Percentiles rank a stretch among this genome's conserved stretches.
Conservation (phyloP, 2,888 invertebrate genomes). For the Phaonia tiefii region DNA sequence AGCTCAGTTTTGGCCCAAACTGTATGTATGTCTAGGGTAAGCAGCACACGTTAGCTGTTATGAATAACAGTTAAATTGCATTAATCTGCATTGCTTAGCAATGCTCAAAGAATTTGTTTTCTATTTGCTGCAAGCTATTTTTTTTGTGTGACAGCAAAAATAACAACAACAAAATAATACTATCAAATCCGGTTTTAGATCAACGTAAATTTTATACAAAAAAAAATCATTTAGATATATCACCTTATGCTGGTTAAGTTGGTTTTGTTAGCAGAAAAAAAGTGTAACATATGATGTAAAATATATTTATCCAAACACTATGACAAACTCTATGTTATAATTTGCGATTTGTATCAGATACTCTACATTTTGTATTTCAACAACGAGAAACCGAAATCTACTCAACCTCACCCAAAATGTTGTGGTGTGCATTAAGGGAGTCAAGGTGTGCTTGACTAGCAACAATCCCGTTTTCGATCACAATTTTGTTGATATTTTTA, state of each 20-base stretch:
- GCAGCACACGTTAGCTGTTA: slow-evolving; percentile 44
- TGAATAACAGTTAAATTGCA: slow-evolving; percentile 56
- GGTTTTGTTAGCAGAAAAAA: neutral
- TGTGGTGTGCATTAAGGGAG: slow-evolving; percentile 19
- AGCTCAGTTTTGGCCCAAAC: too few species aligned
- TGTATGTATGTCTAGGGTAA: neutral
- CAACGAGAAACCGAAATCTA: neutral
- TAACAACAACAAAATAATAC: slow-evolving; percentile 33
- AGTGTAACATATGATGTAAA: slow-evolving; percentile 45
- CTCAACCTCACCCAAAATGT: slow-evolving; percentile 52
- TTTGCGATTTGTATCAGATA: neutral
- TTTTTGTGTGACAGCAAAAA: slow-evolving; percentile 14
- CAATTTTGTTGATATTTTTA: slow-evolving; percentile 20
- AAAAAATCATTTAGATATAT: slow-evolving; percentile 43
- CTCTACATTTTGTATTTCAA: slow-evolving; percentile 13
- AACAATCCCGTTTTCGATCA: slow-evolving; percentile 32
- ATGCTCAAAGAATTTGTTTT: slow-evolving; percentile 59
- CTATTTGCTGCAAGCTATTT: slow-evolving; percentile 15
- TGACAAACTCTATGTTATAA: slow-evolving; percentile 8
- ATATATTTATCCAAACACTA: slow-evolving; percentile 14
- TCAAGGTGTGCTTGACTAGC: slow-evolving; percentile 47
- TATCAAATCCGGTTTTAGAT: slow-evolving; percentile 59
- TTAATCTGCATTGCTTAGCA: slow-evolving; percentile 62
- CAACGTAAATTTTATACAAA: slow-evolving; percentile 45
- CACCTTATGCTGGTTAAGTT: slow-evolving; percentile 5